phyloP scores from a whole-genome alignment of 2,113 vertebrate species.

The Orientallactaga bullata region DNA sequence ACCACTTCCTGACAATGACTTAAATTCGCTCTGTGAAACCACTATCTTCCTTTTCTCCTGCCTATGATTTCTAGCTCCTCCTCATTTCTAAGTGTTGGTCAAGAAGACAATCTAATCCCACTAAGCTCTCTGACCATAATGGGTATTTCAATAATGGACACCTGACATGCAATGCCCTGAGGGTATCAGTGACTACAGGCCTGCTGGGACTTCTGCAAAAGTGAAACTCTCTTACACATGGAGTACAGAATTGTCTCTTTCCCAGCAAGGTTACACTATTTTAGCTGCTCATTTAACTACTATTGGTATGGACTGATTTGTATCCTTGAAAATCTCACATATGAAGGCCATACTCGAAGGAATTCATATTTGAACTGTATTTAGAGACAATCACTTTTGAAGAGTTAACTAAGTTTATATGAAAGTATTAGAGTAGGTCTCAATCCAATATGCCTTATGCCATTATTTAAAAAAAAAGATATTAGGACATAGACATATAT shows the following conservation, averaged over 20 bases:
- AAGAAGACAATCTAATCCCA: not conserved
- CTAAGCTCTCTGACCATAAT: not conserved
- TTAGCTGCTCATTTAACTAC: not conserved
- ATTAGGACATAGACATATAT: not conserved
- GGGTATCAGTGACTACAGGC: not conserved
- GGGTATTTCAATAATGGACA: not conserved
- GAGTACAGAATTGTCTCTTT: not conserved
- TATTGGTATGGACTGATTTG: not conserved
- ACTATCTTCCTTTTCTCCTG: not conserved
- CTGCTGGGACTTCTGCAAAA: not conserved
- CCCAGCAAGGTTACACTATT: not conserved
- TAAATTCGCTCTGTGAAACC: not conserved
- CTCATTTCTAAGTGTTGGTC: not conserved
- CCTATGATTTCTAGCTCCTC: not conserved
- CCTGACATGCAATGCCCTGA: not conserved
- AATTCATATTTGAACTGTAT: not conserved
- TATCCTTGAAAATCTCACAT: not conserved
- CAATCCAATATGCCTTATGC: not conserved
- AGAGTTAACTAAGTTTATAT: not conserved
- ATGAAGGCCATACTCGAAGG: not conserved
- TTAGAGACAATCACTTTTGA: not conserved
- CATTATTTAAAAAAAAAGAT: not conserved
- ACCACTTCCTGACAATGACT: not conserved
- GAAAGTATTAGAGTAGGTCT: not conserved
- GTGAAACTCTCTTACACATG: not conserved